Base-by-base conservation (phyloP, 2,113 vertebrate species). In the Machaerirhynchus nigripectus region DNA sequence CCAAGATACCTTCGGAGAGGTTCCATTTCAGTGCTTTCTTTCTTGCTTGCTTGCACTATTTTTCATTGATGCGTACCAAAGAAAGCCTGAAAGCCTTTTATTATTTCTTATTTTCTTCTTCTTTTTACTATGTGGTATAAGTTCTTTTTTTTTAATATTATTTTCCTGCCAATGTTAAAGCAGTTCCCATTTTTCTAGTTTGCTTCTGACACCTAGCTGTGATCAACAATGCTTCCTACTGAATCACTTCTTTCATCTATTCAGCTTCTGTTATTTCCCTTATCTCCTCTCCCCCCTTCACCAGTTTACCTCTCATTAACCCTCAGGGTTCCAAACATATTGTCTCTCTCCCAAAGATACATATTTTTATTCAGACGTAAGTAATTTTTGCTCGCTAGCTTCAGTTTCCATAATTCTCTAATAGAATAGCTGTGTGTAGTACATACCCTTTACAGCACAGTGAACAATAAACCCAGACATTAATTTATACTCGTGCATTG, bases 131-230 rank as follows among this genome's bases (percentile, higher is more conserved):
- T 93, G 70, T 96, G 86, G 63, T 85, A 86, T 95, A 98, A 91
- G 87, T 97, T 97, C 91, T 95, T 94, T 96, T 89, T 92, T 90
- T 49, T 52, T 9, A 69, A 67, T 92, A 91, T 96, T 96, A 95
- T 96, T 95, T 98, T 96, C 90, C 84, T 97, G 95, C 71, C 84
- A 90, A 89, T 97, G 93, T 97, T 97, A 97, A 98, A 96, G 97
- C 93, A 93, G 96, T 97, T 97, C 68, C 93, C 63, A 92, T 97
- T 98, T 98, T 97, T 97, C 97, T 96, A 96, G 97, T 97, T 97
- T 98, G 97, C 98, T 98, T 98, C 97, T 98, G 96, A 98, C 89
- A 97, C 94, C 97, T 97, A 94, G 93, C 97, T 98, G 96, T 92
- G 93, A 96, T 92, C 95, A 97, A 97, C 93, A 98, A 97, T 97